Evolutionary conservation across 2,113 vertebrate species (phyloP).

Genomic region (Emydura subglobosa): DNA sequence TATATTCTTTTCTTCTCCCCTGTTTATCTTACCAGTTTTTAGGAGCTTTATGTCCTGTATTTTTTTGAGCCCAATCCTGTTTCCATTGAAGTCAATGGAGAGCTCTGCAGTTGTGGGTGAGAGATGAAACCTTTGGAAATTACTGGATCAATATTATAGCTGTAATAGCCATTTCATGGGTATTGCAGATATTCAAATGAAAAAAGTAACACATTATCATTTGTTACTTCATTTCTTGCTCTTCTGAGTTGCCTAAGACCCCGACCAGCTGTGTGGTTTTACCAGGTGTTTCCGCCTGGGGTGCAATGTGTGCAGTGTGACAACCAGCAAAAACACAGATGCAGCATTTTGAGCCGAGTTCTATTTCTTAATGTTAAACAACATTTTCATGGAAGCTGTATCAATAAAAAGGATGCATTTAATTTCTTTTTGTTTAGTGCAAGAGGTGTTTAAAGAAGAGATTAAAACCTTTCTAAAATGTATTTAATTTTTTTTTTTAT

Average conservation of each 20-base stretch:
- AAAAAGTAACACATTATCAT: neutral
- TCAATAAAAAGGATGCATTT: neutral
- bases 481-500: neutral
- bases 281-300: conserved; percentile 61
- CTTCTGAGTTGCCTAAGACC: neutral
- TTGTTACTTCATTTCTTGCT: neutral
- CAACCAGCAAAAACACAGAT: neutral
- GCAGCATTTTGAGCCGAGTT: neutral
- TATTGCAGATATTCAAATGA: neutral
- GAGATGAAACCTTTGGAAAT: neutral
- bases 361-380: neutral
- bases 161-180: neutral
- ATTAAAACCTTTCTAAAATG: neutral
- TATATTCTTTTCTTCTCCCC: neutral
- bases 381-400: neutral
- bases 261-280: neutral
- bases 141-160: neutral
- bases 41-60: neutral
- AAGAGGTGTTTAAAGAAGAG: neutral
- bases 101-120: neutral
- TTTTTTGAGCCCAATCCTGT: neutral
- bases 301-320: neutral
- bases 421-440: neutral
- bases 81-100: neutral
- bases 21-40: neutral